Conservation (phyloP, 2,797 vertebrate genomes). For the Octomys mimax region DNA sequence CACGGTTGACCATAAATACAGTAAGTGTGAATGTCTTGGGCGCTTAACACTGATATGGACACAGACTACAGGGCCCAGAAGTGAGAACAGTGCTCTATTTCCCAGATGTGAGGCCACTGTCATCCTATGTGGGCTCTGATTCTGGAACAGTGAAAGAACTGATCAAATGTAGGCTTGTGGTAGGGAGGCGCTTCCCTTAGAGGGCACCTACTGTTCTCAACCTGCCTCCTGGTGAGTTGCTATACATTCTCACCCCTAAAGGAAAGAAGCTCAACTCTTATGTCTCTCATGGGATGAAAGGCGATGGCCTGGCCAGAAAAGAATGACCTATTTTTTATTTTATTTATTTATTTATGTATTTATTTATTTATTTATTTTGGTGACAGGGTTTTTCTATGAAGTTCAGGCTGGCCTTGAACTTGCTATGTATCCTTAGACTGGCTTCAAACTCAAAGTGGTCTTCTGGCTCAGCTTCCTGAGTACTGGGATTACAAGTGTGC, state of each 20-base stretch:
- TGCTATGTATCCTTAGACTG: not conserved
- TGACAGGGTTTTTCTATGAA: not conserved
- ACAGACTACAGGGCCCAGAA: rapidly evolving
- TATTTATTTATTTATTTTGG: not conserved
- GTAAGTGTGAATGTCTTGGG: not conserved
- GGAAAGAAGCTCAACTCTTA: not conserved
- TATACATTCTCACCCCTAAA: not conserved
- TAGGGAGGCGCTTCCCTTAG: not conserved
- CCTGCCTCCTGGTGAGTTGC: not conserved
- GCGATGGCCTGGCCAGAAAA: not conserved
- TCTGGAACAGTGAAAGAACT: not conserved
- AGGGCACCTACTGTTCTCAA: not conserved
- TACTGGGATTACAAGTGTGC: not conserved
- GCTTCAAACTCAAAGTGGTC: not conserved
- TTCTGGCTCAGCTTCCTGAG: not conserved
- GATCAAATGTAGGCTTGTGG: not conserved
- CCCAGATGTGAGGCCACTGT: not conserved
- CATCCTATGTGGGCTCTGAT: not conserved
- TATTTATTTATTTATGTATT: not conserved
- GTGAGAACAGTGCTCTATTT: not conserved
- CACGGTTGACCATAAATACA: not conserved
- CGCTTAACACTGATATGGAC: not conserved
- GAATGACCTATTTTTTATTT: not conserved
- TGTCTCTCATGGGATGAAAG: not conserved
- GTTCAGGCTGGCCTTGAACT: not conserved